Conservation (phyloP, 2,888 invertebrate species). For the Tridacna gigas region DNA sequence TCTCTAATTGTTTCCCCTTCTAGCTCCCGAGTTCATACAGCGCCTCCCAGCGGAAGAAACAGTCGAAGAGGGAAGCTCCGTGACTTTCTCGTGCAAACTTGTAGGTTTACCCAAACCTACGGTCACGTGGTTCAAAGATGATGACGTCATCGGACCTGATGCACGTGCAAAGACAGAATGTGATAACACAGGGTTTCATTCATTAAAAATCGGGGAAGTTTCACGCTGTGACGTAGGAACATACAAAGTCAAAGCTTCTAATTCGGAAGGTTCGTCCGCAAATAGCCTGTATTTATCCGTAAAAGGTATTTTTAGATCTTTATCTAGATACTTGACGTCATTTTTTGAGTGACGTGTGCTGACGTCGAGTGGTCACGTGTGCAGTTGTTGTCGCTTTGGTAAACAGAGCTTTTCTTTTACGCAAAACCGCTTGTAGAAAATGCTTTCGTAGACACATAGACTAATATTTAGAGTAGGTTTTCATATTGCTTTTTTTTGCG, state of each 20-base stretch:
- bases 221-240: conserved; percentile 78
- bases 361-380: conserved; percentile 28
- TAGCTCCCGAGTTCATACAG: conserved; percentile 76
- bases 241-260: conserved; percentile 76
- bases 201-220: conserved; percentile 70
- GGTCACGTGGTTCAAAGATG: conserved; percentile 75
- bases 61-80: conserved; percentile 72
- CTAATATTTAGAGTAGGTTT: not conserved
- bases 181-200: conserved; percentile 68
- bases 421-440: not conserved
- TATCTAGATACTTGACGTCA: conserved; percentile 15
- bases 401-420: not conserved
- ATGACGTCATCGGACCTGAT: conserved; percentile 68
- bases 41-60: conserved; percentile 74
- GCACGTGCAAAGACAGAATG: conserved; percentile 66
- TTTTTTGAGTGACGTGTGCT: conserved; percentile 13
- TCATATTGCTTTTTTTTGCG: too few relatives aligned
- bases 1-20: too few relatives aligned
- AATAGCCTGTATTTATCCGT: conserved; percentile 77
- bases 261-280: conserved; percentile 77
- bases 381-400: conserved; percentile 16
- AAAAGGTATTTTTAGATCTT: conserved; percentile 69
- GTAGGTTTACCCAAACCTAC: conserved; percentile 75
- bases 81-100: conserved; percentile 73
- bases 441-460: not conserved